Percentiles rank a stretch among this genome's conserved stretches.
Evolutionary conservation across 1,140 invertebrate genomes (phyloP).

Genomic region (Helicoverpa armigera): DNA sequence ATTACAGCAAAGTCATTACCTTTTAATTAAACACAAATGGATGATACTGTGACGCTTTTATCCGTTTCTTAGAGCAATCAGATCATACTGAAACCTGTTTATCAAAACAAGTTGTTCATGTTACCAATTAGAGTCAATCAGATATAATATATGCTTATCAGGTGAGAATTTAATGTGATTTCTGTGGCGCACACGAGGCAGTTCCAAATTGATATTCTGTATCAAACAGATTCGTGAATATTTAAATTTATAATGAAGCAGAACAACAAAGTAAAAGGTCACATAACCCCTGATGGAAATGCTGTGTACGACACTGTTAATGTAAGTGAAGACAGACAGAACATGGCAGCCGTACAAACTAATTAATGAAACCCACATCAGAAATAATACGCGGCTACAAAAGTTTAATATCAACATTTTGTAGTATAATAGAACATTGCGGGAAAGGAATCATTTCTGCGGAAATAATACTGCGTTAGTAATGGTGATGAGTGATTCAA

Average conservation of each 20-base stretch:
- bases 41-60: slow-evolving; percentile 16
- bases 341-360: slow-evolving; percentile 37
- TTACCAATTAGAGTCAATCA: slow-evolving; percentile 49
- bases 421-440: too few species aligned
- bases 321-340: slow-evolving; percentile 35
- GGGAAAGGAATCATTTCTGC: neutral
- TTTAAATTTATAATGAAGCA: slow-evolving; percentile 32
- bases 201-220: slow-evolving; percentile 41
- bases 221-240: slow-evolving; percentile 36
- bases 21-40: slow-evolving; percentile 45
- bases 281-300: slow-evolving; percentile 18
- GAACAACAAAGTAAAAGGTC: slow-evolving; percentile 21
- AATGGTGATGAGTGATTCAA: slow-evolving; percentile 6
- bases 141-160: slow-evolving; percentile 27
- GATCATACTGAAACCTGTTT: slow-evolving; percentile 35
- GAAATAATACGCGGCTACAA: neutral
- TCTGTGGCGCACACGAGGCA: slow-evolving; percentile 1
- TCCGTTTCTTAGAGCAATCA: slow-evolving; percentile 39
- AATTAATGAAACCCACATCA: slow-evolving; percentile 42
- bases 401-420: neutral
- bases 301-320: slow-evolving; percentile 21
- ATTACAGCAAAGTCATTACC: slow-evolving; percentile 16
- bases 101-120: slow-evolving; percentile 28
- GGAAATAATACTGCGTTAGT: slow-evolving; percentile 5
- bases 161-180: slow-evolving; percentile 46